Conservation (phyloP, 1,140 invertebrate species). For the Drosophila tristis region DNA sequence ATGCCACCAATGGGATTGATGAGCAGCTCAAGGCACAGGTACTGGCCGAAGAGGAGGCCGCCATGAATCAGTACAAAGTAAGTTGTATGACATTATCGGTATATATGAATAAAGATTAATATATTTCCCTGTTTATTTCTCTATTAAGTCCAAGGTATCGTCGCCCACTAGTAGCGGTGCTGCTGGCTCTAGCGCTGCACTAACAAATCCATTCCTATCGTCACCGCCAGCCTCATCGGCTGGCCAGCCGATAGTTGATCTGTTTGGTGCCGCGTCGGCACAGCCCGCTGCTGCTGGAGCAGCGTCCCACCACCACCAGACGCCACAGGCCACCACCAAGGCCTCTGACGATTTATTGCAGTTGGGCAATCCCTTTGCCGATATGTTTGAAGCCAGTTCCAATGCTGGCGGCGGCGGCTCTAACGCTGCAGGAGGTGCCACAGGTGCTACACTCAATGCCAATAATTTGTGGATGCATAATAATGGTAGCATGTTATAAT, state of each 20-base stretch:
- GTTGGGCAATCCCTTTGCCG: conserved; percentile 95
- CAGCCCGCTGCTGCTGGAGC: conserved; percentile 78
- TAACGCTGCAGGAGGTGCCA: conserved; percentile 82
- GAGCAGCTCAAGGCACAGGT: conserved; percentile 94
- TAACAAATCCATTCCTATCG: conserved; percentile 94
- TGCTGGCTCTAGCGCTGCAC: conserved; percentile 86
- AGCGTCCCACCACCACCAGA: conserved; percentile 38
- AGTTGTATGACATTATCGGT: conserved; percentile 31
- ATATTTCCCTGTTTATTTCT: conserved; percentile 23
- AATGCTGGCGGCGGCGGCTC: conserved; percentile 83
- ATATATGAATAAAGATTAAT: conserved; percentile 25
- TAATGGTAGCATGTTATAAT: conserved; percentile 86
- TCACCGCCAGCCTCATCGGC: conserved; percentile 86
- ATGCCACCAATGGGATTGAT: conserved; percentile 91
- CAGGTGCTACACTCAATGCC: conserved; percentile 84
- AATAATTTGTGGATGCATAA: conserved; percentile 89
- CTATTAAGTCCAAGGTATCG: conserved; percentile 90
- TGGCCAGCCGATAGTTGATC: conserved; percentile 89
- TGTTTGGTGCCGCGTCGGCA: conserved; percentile 89
- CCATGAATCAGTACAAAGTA: conserved; percentile 98
- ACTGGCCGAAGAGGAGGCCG: conserved; percentile 97
- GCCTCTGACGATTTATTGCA: conserved; percentile 95
- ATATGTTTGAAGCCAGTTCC: conserved; percentile 89
- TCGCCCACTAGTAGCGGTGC: conserved; percentile 87
- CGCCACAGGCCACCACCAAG: conserved; percentile 86